These are phyloP conservation scores for Scotopteryx bipunctaria DNA, from an alignment of 2,888 invertebrate species.

Conservation along the genomic window DNA sequence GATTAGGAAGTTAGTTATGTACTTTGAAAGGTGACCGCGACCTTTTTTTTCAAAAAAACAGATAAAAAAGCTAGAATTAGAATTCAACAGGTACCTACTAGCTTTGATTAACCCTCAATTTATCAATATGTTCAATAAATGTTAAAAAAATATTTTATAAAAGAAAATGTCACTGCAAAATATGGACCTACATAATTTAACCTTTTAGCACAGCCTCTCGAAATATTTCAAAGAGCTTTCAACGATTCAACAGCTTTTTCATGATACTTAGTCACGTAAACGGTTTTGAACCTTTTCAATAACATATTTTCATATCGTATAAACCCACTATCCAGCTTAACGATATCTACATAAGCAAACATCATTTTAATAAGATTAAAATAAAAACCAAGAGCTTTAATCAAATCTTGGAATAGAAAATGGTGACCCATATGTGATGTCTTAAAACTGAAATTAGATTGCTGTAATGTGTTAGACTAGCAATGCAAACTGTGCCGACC, in stretches of 20 bases:
- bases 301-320: not conserved
- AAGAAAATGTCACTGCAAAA: no score
- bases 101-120: no score
- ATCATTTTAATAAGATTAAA: not conserved
- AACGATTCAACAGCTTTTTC: not conserved
- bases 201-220: not conserved
- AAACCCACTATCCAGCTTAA: not conserved
- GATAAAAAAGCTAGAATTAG: not conserved
- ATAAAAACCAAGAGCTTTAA: not conserved
- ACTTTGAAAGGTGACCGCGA: no score
- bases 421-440: constrained; percentile 63
- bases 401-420: constrained; percentile 29
- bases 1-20: no score
- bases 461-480: constrained; percentile 52
- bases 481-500: constrained; percentile 52
- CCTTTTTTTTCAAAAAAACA: not conserved
- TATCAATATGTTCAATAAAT: no score
- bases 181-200: no score
- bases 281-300: not conserved
- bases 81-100: constrained; percentile 15
- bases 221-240: not conserved
- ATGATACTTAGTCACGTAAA: not conserved
- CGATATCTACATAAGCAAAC: not conserved
- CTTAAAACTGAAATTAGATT: constrained; percentile 72
- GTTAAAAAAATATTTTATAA: no score